A percentile compares a stretch with the other conserved stretches of the same genome.
These are phyloP conservation scores for Pecten maximus DNA, from an alignment of 2,888 invertebrate genomes.

Conservation along the genomic window DNA sequence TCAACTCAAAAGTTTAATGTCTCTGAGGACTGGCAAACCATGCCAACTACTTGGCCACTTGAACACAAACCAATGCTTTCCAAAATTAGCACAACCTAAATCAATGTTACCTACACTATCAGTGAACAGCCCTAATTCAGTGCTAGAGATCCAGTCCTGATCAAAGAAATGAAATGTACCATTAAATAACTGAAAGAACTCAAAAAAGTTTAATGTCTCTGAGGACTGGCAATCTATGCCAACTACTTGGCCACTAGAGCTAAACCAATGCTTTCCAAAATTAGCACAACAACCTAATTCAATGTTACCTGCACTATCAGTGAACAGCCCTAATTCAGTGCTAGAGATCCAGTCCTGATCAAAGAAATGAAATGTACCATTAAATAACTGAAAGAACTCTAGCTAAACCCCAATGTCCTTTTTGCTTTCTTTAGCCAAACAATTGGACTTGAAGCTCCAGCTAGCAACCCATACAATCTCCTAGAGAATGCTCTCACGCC, in stretches of 20 bases:
- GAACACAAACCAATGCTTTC: no score
- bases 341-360: slow-evolving; percentile 31
- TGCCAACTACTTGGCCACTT: no score
- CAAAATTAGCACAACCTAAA: no score
- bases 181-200: no score
- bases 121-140: no score
- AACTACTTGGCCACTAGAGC: slow-evolving; percentile 45
- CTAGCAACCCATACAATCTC: slow-evolving; percentile 27
- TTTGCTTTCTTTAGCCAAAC: neutral
- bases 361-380: neutral
- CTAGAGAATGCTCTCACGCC: slow-evolving; percentile 30
- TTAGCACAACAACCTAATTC: slow-evolving; percentile 44
- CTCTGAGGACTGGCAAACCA: no score
- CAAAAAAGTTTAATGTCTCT: slow-evolving; percentile 48
- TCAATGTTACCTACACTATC: no score
- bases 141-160: no score
- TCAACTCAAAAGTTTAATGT: no score
- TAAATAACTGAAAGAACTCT: slow-evolving; percentile 33
- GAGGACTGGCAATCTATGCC: slow-evolving; percentile 34
- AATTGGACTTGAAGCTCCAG: neutral
- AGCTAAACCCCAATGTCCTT: slow-evolving; percentile 36
- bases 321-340: slow-evolving; percentile 22
- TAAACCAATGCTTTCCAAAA: slow-evolving; percentile 43
- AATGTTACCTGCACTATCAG: slow-evolving; percentile 40
- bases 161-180: no score